A percentile compares a stretch with the other conserved stretches of the same genome.
phyloP scores from a whole-genome alignment of 37 sponge, comb jelly and placozoan species.

The Chondrosia reniformis region DNA sequence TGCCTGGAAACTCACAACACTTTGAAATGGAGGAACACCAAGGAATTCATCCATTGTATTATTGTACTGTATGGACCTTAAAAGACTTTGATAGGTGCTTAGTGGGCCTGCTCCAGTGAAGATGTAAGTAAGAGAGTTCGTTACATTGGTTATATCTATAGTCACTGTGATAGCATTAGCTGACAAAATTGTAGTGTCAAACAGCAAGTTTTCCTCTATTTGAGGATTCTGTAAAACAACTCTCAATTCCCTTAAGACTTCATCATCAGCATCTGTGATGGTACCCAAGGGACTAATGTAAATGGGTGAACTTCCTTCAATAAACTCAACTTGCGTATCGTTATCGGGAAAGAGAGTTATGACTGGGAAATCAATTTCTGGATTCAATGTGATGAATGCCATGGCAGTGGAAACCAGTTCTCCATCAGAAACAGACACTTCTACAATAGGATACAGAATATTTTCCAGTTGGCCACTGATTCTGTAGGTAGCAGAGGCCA shows the following conservation, averaged over 20 bases:
- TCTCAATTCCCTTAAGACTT: constrained; percentile 5
- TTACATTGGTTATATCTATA: not conserved
- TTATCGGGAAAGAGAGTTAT: not conserved
- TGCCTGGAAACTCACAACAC: constrained; percentile 36
- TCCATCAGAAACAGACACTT: constrained; percentile 48
- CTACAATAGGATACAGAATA: constrained; percentile 10
- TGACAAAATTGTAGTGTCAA: constrained; percentile 10
- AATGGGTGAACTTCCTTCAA: not conserved
- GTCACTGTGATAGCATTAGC: constrained; percentile 12
- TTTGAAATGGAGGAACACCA: constrained; percentile 7
- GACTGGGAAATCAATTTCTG: constrained; percentile 21
- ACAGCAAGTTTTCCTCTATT: constrained; percentile 8
- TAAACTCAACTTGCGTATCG: not conserved
- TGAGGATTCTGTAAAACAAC: constrained; percentile 40
- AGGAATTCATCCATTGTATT: constrained; percentile 55
- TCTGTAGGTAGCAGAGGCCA: not conserved
- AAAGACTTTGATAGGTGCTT: constrained; percentile 16
- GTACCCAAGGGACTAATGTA: not conserved
- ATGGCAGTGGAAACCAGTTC: not conserved
- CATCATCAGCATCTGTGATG: constrained; percentile 54
- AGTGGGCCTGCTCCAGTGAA: constrained; percentile 28
- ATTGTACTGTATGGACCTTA: constrained; percentile 36
- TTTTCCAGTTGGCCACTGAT: constrained; percentile 22
- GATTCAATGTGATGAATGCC: not conserved
- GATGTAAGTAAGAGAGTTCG: no score